Conservation (phyloP, 2,113 vertebrate genomes). For the Apteryx mantelli region DNA sequence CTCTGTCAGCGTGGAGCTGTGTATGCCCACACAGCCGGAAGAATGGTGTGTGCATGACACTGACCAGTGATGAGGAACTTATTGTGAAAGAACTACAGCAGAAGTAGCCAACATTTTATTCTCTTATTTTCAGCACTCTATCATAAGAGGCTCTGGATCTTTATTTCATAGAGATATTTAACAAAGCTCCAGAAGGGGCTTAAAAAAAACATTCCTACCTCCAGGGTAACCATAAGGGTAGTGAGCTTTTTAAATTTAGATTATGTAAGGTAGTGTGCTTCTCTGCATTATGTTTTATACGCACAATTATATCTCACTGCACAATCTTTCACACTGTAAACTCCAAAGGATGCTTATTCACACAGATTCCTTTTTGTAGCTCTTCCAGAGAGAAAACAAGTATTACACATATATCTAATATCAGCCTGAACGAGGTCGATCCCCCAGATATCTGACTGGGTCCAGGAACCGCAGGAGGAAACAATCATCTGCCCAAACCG, state of each 20-base stretch:
- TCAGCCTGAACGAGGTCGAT: neutral
- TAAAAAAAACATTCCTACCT: neutral
- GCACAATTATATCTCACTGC: neutral
- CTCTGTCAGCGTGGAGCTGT: neutral
- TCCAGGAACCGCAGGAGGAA: neutral
- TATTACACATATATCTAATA: neutral
- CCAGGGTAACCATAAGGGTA: neutral
- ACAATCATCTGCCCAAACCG: neutral
- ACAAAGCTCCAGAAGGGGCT: neutral
- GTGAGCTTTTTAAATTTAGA: constrained; percentile 35
- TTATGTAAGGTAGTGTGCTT: constrained; percentile 58
- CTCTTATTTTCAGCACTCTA: neutral
- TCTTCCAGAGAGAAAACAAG: neutral
- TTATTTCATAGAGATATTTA: neutral
- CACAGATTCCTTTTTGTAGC: neutral
- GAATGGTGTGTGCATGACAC: neutral
- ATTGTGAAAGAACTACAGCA: neutral
- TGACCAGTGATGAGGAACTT: neutral
- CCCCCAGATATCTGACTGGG: neutral
- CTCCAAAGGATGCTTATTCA: neutral
- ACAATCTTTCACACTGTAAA: neutral
- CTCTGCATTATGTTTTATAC: constrained; percentile 29
- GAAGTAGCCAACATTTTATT: constrained; percentile 7
- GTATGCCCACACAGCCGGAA: neutral
- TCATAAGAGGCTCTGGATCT: neutral